phyloP scores from a whole-genome alignment of 2,113 vertebrate genomes.

The Mesembrinibis cayennensis region DNA sequence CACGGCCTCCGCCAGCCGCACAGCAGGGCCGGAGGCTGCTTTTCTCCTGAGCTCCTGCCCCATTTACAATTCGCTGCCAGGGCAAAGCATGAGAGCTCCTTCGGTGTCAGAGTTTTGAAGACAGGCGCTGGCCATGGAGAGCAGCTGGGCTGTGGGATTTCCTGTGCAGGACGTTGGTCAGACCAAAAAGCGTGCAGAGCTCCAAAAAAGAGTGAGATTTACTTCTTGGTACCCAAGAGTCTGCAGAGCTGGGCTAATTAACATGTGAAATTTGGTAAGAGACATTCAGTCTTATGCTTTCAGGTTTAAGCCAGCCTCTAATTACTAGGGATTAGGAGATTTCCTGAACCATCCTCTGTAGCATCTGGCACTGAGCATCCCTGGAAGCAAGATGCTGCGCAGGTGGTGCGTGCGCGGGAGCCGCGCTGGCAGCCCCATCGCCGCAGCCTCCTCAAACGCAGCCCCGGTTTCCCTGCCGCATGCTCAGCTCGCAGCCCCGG shows the following conservation, averaged over 20 bases:
- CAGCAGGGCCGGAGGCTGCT: background rate
- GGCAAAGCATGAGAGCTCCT: background rate
- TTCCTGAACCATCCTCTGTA: background rate
- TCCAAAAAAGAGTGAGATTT: background rate
- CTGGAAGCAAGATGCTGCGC: background rate
- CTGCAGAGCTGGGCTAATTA: background rate
- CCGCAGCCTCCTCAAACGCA: background rate
- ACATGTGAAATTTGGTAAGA: background rate
- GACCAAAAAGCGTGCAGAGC: background rate
- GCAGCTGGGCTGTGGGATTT: background rate
- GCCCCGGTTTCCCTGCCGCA: background rate
- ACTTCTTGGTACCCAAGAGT: background rate
- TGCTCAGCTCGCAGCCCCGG: background rate
- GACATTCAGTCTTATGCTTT: background rate
- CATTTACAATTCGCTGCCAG: background rate
- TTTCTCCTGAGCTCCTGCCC: background rate
- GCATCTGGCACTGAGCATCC: background rate
- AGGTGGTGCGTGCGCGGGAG: background rate
- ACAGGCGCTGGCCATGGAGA: background rate
- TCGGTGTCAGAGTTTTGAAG: background rate
- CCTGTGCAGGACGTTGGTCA: background rate
- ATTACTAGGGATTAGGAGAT: background rate
- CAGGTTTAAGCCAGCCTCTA: background rate
- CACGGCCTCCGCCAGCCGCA: background rate
- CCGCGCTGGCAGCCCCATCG: background rate